Percentiles rank a stretch among this genome's conserved stretches.
Conservation (phyloP, 2,797 vertebrate genomes). For the Cirrhinus molitorella region DNA sequence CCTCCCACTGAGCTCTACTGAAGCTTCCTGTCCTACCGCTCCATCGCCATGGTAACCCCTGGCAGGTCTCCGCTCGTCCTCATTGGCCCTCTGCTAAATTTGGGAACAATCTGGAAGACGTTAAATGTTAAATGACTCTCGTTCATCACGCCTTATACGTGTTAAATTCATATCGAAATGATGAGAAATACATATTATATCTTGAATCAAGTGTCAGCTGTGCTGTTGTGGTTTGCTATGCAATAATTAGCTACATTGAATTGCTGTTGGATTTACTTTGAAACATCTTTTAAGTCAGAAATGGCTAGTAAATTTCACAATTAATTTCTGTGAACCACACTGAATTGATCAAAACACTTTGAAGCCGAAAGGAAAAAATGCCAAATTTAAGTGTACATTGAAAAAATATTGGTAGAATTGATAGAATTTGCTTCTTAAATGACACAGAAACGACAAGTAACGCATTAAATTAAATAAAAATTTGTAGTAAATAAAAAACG, state of each 20-base stretch:
- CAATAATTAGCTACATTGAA: neutral
- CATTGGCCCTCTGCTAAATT: neutral
- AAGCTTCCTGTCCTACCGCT: neutral
- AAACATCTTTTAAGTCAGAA: no score
- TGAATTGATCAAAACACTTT: no score
- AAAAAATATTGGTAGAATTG: no score
- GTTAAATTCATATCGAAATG: neutral
- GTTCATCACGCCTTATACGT: neutral
- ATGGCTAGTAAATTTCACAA: no score
- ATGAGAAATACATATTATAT: neutral
- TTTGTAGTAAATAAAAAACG: neutral
- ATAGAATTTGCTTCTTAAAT: no score
- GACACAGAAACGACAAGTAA: no score
- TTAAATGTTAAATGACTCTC: neutral
- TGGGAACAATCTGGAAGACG: slow-evolving; percentile 9
- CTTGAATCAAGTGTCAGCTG: neutral
- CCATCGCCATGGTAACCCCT: slow-evolving; percentile 47
- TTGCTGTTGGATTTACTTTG: neutral
- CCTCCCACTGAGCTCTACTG: neutral
- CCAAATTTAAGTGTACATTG: no score
- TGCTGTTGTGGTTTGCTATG: neutral
- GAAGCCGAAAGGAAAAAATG: no score
- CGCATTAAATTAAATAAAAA: no score
- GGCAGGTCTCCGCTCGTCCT: neutral
- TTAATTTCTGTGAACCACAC: no score